A percentile compares a stretch with the other conserved stretches of the same genome.
Conservation (phyloP, 2,797 vertebrate genomes). For the Nannoperca obscura region DNA sequence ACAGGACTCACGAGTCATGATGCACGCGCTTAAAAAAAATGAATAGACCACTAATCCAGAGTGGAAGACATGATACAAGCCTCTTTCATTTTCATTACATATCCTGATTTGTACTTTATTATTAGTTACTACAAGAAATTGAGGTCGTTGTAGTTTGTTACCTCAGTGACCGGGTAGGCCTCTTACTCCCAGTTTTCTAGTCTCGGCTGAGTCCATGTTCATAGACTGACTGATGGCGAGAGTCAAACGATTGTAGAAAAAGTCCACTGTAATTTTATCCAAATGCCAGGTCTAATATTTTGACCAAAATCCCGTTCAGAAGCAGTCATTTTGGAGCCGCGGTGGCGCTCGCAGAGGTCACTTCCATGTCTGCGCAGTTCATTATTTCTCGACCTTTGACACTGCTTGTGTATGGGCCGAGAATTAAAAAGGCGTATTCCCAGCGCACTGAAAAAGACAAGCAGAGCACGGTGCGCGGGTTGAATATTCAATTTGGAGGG, state of each 20-base stretch:
- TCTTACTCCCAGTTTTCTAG: not conserved
- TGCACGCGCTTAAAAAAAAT: not conserved
- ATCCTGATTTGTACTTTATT: not conserved
- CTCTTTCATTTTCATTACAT: not conserved
- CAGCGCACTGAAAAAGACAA: slow-evolving; percentile 76
- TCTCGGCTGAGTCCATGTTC: not conserved
- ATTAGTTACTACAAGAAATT: not conserved
- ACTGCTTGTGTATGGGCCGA: slow-evolving; percentile 89
- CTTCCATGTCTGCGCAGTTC: slow-evolving; percentile 94
- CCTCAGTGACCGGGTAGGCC: not conserved
- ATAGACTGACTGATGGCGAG: slow-evolving; percentile 10
- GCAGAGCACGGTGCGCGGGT: slow-evolving; percentile 73
- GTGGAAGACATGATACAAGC: not conserved
- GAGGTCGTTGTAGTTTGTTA: not conserved
- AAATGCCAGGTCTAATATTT: slow-evolving; percentile 36
- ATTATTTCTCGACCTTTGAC: slow-evolving; percentile 96
- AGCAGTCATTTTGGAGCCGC: slow-evolving; percentile 20
- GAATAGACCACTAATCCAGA: not conserved
- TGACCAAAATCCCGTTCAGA: slow-evolving; percentile 8
- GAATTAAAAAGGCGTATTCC: slow-evolving; percentile 85
- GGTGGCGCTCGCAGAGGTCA: slow-evolving; percentile 62
- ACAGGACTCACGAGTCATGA: too few relatives aligned
- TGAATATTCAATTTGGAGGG: slow-evolving; percentile 82
- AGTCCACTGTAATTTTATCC: slow-evolving; percentile 15
- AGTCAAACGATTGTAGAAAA: not conserved